phyloP scores from a whole-genome alignment of 2,888 invertebrate species.

The Micropterix aruncella region DNA sequence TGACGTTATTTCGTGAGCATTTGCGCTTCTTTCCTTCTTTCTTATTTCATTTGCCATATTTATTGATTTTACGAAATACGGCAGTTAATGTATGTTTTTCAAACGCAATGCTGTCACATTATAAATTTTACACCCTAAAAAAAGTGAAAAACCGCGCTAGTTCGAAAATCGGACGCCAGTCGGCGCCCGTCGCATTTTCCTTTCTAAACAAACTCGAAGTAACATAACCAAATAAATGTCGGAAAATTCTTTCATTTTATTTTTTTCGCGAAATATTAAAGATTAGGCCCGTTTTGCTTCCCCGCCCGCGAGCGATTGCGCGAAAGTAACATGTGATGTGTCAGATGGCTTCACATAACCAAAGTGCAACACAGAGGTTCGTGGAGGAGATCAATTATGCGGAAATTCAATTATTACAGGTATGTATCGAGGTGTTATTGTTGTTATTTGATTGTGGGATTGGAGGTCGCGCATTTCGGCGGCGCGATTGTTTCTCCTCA shows the following conservation, averaged over 20 bases:
- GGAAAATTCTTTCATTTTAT: slow-evolving; percentile 6
- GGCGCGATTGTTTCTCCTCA: too few relatives aligned
- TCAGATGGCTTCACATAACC: slow-evolving; percentile 29
- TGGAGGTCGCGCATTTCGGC: too few relatives aligned
- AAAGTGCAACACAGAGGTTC: slow-evolving; percentile 40
- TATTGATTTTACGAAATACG: too few relatives aligned
- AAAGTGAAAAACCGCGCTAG: too few relatives aligned
- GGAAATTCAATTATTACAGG: slow-evolving; percentile 62
- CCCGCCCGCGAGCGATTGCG: neutral
- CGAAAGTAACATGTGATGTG: slow-evolving; percentile 15
- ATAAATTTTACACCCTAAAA: too few relatives aligned
- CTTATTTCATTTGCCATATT: too few relatives aligned
- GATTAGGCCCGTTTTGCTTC: neutral
- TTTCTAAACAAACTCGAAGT: slow-evolving; percentile 9
- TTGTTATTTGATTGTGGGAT: too few relatives aligned
- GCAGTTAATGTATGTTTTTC: too few relatives aligned
- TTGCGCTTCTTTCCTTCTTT: too few relatives aligned
- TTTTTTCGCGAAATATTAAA: slow-evolving; percentile 2
- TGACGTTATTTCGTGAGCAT: too few relatives aligned
- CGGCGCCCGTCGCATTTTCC: neutral
- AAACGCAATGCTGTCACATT: too few relatives aligned
- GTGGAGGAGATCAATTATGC: slow-evolving; percentile 66
- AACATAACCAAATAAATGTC: slow-evolving; percentile 10
- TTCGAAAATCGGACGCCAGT: slow-evolving; percentile 1
- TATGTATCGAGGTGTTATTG: slow-evolving; percentile 33